Percentiles rank a stretch among this genome's conserved stretches.
These are phyloP conservation scores for Pangasius sanitwongsei DNA, from an alignment of 2,797 vertebrate genomes.

Conservation along the genomic window DNA sequence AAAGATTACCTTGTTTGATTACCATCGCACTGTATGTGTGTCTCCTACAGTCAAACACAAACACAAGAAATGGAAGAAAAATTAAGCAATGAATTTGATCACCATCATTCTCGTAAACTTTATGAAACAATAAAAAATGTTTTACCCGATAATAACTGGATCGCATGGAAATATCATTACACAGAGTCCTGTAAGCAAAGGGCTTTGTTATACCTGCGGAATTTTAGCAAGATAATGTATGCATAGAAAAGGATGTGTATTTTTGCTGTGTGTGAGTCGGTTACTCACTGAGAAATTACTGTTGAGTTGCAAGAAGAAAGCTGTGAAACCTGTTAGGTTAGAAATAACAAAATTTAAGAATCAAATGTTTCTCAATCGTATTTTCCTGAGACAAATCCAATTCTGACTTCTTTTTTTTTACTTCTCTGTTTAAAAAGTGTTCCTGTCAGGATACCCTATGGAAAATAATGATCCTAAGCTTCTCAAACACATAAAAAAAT, in stretches of 20 bases:
- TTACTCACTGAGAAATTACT: not conserved
- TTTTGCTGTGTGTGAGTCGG: not conserved
- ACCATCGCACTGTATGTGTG: conserved; percentile 65
- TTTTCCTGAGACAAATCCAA: too few relatives aligned
- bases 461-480: too few relatives aligned
- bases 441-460: too few relatives aligned
- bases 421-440: too few relatives aligned
- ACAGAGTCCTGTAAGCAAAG: conserved; percentile 57
- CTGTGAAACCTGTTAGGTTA: conserved; percentile 23
- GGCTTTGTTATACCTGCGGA: conserved; percentile 44
- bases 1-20: conserved; percentile 60
- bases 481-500: too few relatives aligned
- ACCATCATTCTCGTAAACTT: not conserved
- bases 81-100: not conserved
- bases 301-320: conserved; percentile 16
- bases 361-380: not conserved
- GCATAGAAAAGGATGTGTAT: not conserved
- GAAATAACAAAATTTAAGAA: not conserved
- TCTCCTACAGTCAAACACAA: conserved; percentile 55
- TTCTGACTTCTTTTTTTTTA: too few relatives aligned
- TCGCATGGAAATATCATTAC: conserved; percentile 30
- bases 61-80: not conserved
- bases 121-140: not conserved
- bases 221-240: too few relatives aligned
- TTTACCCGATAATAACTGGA: conserved; percentile 60